Evolutionary conservation across 1,140 invertebrate genomes (phyloP).

Genomic region (Melipona quadrifasciata): DNA sequence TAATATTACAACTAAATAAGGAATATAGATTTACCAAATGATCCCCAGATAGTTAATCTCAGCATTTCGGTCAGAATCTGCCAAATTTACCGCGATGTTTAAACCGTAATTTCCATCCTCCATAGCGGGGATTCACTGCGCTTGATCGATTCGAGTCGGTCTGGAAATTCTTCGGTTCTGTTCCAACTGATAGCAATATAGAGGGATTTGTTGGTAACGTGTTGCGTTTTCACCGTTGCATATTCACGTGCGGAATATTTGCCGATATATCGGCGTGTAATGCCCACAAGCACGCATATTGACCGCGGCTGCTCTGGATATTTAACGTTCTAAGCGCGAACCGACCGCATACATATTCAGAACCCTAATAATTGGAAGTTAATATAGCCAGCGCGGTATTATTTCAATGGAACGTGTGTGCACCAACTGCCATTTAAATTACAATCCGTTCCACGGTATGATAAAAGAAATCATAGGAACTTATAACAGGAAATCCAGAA

Average conservation of each 20-base stretch:
- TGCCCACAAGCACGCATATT: slow-evolving; percentile 23
- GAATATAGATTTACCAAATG: not conserved
- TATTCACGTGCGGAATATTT: slow-evolving; percentile 34
- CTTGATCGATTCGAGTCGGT: not conserved
- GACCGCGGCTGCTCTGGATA: slow-evolving; percentile 16
- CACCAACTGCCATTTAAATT: not conserved
- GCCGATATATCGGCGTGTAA: slow-evolving; percentile 27
- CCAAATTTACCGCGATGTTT: not conserved
- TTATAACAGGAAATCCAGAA: not conserved
- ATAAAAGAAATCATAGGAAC: not conserved
- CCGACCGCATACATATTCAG: slow-evolving; percentile 36
- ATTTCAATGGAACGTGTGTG: not conserved
- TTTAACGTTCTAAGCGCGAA: slow-evolving; percentile 27
- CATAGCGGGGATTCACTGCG: not conserved
- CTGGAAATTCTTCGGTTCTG: not conserved
- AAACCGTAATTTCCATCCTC: not conserved
- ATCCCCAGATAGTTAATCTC: too few relatives aligned
- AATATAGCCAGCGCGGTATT: slow-evolving; percentile 15
- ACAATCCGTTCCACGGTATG: not conserved
- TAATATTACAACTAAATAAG: too few relatives aligned
- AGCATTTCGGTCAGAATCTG: not conserved
- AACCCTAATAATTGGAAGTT: slow-evolving; percentile 44
- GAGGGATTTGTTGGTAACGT: slow-evolving; percentile 16
- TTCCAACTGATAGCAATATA: not conserved
- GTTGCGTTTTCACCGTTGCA: slow-evolving; percentile 17